A percentile compares a stretch with the other conserved stretches of the same genome.
Evolutionary conservation across 2,113 vertebrate species (phyloP).

Genomic region (Euleptes europaea): DNA sequence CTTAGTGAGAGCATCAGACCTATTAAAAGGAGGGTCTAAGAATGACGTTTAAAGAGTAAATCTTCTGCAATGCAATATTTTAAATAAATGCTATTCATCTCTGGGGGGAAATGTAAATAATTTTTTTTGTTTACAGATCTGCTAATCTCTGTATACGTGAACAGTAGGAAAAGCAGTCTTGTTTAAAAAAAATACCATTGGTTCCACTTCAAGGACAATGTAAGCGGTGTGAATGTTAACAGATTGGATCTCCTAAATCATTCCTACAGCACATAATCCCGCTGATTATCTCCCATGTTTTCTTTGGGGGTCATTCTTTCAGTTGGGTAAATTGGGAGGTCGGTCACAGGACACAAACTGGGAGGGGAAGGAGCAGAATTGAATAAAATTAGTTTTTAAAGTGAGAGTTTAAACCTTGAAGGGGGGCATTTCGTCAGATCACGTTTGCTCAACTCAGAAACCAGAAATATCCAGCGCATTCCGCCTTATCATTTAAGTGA

Average conservation of each 20-base stretch:
- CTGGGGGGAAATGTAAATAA: too few species aligned
- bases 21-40: too few species aligned
- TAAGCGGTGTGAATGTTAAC: constrained; percentile 26
- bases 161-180: background rate
- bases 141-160: background rate
- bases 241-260: constrained; percentile 26
- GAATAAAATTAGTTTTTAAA: background rate
- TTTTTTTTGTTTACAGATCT: background rate
- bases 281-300: constrained; percentile 26
- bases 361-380: background rate
- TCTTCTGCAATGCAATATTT: background rate
- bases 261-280: constrained; percentile 30
- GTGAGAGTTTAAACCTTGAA: background rate
- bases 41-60: too few species aligned
- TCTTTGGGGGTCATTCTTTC: constrained; percentile 40
- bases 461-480: too few species aligned
- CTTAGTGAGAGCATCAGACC: too few species aligned
- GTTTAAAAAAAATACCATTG: background rate
- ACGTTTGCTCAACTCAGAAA: too few species aligned
- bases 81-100: background rate
- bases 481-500: too few species aligned
- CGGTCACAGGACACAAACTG: background rate
- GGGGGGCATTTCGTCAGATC: too few species aligned
- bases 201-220: constrained; percentile 13
- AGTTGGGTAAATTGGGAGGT: constrained; percentile 6